Evolutionary conservation across 2,113 vertebrate genomes (phyloP), one percentile per base, ranked within the genome.

Genomic region (Gambusia affinis): DNA sequence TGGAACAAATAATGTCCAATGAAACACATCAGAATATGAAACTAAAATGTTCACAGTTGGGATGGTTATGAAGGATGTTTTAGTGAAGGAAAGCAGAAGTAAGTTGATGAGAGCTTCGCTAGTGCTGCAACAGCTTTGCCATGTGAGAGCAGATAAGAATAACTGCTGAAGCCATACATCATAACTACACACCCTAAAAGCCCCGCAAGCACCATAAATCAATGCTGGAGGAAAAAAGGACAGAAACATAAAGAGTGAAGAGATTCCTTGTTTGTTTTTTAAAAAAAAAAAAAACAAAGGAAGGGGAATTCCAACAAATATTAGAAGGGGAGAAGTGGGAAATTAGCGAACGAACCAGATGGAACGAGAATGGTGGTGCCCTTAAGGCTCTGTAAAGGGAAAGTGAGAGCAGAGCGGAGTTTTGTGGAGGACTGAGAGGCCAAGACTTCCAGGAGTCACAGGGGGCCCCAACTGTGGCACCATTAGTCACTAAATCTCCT

Each of bases 141-240:
- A 93, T 88, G 81, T 92, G 88, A 86, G 86, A 81, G 68, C 70
- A 72, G 91, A 91, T 89, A 92, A 92, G 91, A 94, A 94, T 95
- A 95, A 90, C 87, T 65, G n/a, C 68, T 78, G 64, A 35, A 70
- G 85, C 84, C 79, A 87, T 91, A 86, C 82, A 92, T 92, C 87
- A 89, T 84, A 84, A 84, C 77, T 69, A 79, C 66, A 22, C 65
- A 30, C 75, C 83, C 80, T 69, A 63, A 29, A 74, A 70, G 69
- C 42, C 87, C 44, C 74, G 33, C 62, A 81, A 75, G 63, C 30
- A 27, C 63, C 76, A 91, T 94, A 88, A 93, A 94, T 94, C 91
- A 92, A 68, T 33, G 33, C 73, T 54, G 33, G 65, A 75, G 74
- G 70, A 80, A 73, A 79, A 72, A 82, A 73, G 33, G 68, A 42